Evolutionary conservation across 2,888 invertebrate species (phyloP).

Genomic region (Dynastes hyllus): DNA sequence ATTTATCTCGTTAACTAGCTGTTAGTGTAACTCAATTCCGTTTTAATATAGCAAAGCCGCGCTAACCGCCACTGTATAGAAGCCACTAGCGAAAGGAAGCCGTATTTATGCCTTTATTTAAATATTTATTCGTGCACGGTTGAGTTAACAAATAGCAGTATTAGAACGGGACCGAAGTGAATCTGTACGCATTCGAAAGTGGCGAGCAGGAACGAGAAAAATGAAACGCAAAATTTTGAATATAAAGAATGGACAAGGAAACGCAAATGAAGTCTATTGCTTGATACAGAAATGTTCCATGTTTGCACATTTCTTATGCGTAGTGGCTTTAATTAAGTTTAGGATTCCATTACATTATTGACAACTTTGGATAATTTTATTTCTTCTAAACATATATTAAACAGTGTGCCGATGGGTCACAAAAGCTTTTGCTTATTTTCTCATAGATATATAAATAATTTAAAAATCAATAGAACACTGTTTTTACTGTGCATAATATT

Average conservation of each 20-base stretch:
- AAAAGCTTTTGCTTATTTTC: no score
- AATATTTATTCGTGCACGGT: conserved; percentile 32
- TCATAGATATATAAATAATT: no score
- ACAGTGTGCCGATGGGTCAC: no score
- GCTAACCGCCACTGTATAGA: conserved; percentile 3
- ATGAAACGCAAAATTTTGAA: no score
- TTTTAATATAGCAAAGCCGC: conserved; percentile 27
- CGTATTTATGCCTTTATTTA: conserved; percentile 34
- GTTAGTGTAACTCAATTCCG: conserved; percentile 43
- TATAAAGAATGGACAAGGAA: not conserved
- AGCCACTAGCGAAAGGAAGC: conserved; percentile 6
- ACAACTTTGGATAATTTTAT: no score
- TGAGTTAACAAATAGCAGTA: conserved; percentile 17
- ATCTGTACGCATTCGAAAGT: conserved; percentile 11
- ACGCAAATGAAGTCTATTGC: not conserved
- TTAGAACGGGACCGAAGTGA: conserved; percentile 23
- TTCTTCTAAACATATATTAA: no score
- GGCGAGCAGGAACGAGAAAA: not conserved
- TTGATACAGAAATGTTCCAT: no score
- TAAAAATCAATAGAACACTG: no score
- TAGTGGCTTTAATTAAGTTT: no score
- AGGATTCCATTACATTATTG: no score
- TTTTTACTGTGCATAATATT: no score
- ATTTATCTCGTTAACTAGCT: conserved; percentile 48
- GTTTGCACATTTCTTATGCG: no score